Conservation (phyloP, 2,797 vertebrate genomes). For the Glyptemys insculpta region DNA sequence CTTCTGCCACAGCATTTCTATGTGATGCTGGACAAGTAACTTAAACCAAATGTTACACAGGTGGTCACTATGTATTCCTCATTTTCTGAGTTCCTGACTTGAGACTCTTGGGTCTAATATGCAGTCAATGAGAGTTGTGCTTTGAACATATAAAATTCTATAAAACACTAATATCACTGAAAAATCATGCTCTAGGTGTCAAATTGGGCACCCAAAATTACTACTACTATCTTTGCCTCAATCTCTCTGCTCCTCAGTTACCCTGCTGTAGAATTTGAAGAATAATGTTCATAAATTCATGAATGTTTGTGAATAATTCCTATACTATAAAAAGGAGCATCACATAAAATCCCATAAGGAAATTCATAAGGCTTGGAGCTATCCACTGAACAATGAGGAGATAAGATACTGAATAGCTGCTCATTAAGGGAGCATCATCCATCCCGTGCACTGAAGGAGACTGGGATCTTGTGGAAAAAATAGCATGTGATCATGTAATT, state of each 20-base stretch:
- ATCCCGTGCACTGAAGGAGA: neutral
- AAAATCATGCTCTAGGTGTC: conserved; percentile 11
- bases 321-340: neutral
- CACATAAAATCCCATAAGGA: neutral
- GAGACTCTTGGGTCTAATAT: neutral
- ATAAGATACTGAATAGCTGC: neutral
- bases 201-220: conserved; percentile 8
- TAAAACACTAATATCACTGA: neutral
- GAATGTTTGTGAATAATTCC: neutral
- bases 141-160: neutral
- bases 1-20: neutral
- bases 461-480: neutral
- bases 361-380: neutral
- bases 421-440: neutral
- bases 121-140: neutral
- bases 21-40: neutral
- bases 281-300: neutral
- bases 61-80: neutral
- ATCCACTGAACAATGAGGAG: neutral
- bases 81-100: neutral
- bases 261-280: neutral
- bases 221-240: neutral
- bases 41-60: accelerated
- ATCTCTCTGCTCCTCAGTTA: neutral
- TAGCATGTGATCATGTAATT: neutral